Conservation (phyloP, 53 echinoderm and acorn worm species). For the Actinopyga echinites region DNA sequence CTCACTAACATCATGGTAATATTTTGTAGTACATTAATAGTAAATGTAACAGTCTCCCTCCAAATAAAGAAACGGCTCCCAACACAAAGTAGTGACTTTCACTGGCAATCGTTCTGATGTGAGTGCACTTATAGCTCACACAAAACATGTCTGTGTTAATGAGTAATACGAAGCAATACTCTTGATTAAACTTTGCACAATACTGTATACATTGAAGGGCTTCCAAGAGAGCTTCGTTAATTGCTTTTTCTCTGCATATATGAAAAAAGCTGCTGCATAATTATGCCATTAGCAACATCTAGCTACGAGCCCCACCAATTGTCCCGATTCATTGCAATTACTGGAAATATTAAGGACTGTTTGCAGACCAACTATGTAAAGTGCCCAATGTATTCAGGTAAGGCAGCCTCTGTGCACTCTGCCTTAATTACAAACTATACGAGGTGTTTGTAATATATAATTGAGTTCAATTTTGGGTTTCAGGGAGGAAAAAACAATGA, state of each 20-base stretch:
- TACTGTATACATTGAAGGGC: slow-evolving; percentile 40
- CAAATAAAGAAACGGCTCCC: neutral
- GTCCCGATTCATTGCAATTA: slow-evolving; percentile 38
- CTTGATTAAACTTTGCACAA: slow-evolving; percentile 42
- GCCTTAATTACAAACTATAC: slow-evolving; percentile 44
- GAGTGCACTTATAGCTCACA: slow-evolving; percentile 27
- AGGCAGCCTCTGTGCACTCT: slow-evolving; percentile 11
- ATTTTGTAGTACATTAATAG: too few species aligned
- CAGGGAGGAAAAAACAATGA: slow-evolving; percentile 22
- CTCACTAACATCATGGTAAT: too few species aligned
- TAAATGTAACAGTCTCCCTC: too few species aligned
- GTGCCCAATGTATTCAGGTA: neutral
- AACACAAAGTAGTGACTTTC: neutral
- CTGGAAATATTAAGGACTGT: slow-evolving; percentile 39
- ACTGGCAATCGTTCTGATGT: slow-evolving; percentile 2
- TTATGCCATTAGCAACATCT: slow-evolving; percentile 46
- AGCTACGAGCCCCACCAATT: slow-evolving; percentile 30
- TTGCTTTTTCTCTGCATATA: slow-evolving; percentile 41
- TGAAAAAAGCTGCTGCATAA: slow-evolving; percentile 41
- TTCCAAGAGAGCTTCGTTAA: slow-evolving; percentile 31
- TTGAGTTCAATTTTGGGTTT: slow-evolving; percentile 39
- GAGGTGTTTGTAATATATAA: slow-evolving; percentile 46
- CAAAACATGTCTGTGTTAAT: slow-evolving; percentile 21
- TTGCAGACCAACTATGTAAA: slow-evolving; percentile 33
- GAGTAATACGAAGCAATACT: slow-evolving; percentile 38